phyloP scores from a whole-genome alignment of 2,113 vertebrate species.

The Pagrus major region DNA sequence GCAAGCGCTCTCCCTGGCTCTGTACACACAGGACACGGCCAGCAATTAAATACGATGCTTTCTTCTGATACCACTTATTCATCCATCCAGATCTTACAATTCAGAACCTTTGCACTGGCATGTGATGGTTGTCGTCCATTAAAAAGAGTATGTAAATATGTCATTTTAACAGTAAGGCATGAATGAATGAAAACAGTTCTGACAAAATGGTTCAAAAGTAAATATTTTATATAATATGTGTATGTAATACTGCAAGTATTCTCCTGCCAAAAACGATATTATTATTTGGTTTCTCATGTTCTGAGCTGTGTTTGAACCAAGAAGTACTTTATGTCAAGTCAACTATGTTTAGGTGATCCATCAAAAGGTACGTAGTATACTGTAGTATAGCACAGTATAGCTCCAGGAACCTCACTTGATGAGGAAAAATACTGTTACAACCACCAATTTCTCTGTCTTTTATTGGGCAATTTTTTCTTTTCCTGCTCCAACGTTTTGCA shows the following conservation, averaged over 20 bases:
- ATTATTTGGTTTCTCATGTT: neutral
- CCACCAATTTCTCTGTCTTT: neutral
- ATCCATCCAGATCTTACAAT: neutral
- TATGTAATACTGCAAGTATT: neutral
- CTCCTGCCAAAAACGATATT: neutral
- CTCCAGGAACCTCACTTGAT: neutral
- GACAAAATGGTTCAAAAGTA: neutral
- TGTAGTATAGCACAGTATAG: no score
- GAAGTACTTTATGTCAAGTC: neutral
- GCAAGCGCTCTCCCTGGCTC: slow-evolving; percentile 94
- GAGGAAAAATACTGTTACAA: neutral
- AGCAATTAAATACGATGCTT: slow-evolving; percentile 22
- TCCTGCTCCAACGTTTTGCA: neutral
- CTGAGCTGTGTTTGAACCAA: neutral
- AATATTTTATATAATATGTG: neutral
- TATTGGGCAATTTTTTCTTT: neutral
- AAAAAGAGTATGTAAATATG: neutral
- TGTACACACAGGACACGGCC: slow-evolving; percentile 62
- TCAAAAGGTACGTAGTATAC: neutral
- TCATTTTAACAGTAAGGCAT: neutral
- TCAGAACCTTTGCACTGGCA: neutral
- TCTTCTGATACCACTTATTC: slow-evolving; percentile 4
- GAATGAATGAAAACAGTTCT: neutral
- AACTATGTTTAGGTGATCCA: neutral
- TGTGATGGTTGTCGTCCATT: neutral